These are phyloP conservation scores for Hofmannophila pseudospretella DNA, from an alignment of 2,888 invertebrate genomes.

Conservation along the genomic window DNA sequence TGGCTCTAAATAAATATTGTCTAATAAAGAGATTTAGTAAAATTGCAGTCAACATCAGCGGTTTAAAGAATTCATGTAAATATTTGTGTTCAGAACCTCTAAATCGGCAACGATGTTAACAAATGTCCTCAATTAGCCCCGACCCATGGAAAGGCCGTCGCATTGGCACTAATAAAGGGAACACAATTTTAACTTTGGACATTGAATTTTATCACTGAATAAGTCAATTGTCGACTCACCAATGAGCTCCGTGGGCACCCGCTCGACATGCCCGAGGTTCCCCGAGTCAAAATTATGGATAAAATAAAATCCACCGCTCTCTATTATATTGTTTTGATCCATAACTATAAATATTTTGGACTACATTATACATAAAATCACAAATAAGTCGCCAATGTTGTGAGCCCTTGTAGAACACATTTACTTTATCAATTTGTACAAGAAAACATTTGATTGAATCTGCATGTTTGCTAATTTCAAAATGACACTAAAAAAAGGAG, in stretches of 20 bases:
- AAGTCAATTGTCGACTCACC: slow-evolving; percentile 50
- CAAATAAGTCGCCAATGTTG: slow-evolving; percentile 44
- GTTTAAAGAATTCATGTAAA: too few species aligned
- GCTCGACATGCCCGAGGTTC: slow-evolving; percentile 90
- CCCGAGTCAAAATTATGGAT: slow-evolving; percentile 94
- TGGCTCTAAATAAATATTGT: too few species aligned
- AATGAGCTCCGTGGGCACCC: slow-evolving; percentile 79
- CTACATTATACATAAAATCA: slow-evolving; percentile 68
- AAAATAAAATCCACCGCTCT: slow-evolving; percentile 87
- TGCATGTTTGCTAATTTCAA: slow-evolving; percentile 64
- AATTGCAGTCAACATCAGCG: too few species aligned
- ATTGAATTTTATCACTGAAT: slow-evolving; percentile 23
- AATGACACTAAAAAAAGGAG: slow-evolving; percentile 65
- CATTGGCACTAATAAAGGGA: slow-evolving; percentile 12
- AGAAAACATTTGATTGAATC: slow-evolving; percentile 49
- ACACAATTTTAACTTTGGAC: slow-evolving; percentile 27
- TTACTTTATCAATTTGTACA: slow-evolving; percentile 58
- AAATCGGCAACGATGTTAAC: slow-evolving; percentile 3
- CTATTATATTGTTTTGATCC: slow-evolving; percentile 70
- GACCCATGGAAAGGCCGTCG: slow-evolving; percentile 5
- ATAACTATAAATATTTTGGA: slow-evolving; percentile 49
- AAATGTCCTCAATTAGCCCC: slow-evolving; percentile 1
- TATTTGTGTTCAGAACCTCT: too few species aligned
- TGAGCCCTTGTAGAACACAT: slow-evolving; percentile 41
- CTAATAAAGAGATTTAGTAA: too few species aligned